Evolutionary conservation across 2,888 invertebrate genomes (phyloP), one percentile per base, ranked within the genome.

Genomic region (Pristionchus arcanus): DNA sequence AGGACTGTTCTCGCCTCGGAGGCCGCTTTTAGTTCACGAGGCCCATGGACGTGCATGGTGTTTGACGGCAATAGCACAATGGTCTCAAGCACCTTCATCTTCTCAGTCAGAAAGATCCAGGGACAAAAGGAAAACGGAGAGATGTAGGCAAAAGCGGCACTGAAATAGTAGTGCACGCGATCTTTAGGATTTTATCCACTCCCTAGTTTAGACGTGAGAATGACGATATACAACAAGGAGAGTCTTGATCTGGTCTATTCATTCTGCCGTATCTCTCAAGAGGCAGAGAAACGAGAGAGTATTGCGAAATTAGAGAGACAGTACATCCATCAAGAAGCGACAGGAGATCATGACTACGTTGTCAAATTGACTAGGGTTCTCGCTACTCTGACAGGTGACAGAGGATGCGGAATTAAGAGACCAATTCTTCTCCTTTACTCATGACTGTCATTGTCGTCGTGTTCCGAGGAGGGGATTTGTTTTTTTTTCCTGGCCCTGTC

Each of bases 301-400:
- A n/a, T n/a, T n/a, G n/a, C n/a, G n/a, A n/a, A n/a, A n/a, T n/a
- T n/a, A n/a, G n/a, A n/a, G n/a, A n/a, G n/a, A n/a, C n/a, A n/a
- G n/a, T n/a, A n/a, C n/a, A n/a, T n/a, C n/a, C n/a, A n/a, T n/a
- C n/a, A n/a, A n/a, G n/a, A n/a, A n/a, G n/a, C n/a, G n/a, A n/a
- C n/a, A 66, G 25, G 66, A 25, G 66, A 71, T 71, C 31, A 71
- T 71, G 66, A 66, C 66, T 66, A n/a, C n/a, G n/a, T n/a, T n/a
- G n/a, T n/a, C n/a, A n/a, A n/a, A n/a, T n/a, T n/a, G n/a, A n/a
- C n/a, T n/a, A n/a, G n/a, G n/a, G n/a, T n/a, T n/a, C n/a, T n/a
- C n/a, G n/a, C n/a, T n/a, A n/a, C n/a, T n/a, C n/a, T n/a, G n/a
- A n/a, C n/a, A n/a, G n/a, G n/a, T n/a, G n/a, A n/a, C n/a, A n/a